Evolutionary conservation across 2,797 vertebrate genomes (phyloP).

Genomic region (Sebastes aleutianus): DNA sequence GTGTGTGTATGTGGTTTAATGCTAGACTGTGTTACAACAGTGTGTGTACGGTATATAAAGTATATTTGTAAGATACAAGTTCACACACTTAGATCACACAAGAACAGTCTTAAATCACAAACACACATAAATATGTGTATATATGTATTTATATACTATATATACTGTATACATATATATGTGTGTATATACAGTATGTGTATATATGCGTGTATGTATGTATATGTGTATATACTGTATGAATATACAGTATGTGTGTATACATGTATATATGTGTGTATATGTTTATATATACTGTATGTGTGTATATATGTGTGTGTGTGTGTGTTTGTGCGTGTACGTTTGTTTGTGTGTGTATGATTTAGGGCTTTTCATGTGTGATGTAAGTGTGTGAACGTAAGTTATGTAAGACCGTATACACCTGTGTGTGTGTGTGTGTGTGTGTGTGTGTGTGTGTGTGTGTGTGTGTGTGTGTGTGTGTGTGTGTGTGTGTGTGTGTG

Average conservation of each 20-base stretch:
- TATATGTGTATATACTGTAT: neutral
- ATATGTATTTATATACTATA: neutral
- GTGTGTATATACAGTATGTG: neutral
- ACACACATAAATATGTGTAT: neutral
- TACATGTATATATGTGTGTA: neutral
- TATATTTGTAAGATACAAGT: too few relatives aligned
- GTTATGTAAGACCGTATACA: neutral
- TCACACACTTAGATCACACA: too few relatives aligned
- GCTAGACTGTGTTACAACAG: neutral
- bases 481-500: too few relatives aligned
- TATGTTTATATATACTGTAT: neutral
- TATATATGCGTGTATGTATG: neutral
- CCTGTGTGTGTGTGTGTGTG: rapidly evolving
- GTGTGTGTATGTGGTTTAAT: neutral
- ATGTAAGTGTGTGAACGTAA: conserved; percentile 6
- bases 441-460: too few relatives aligned
- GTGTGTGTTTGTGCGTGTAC: too few relatives aligned
- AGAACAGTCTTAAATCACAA: neutral
- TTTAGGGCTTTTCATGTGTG: neutral
- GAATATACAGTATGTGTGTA: neutral
- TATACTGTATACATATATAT: neutral
- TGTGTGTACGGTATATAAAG: neutral
- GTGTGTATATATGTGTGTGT: neutral
- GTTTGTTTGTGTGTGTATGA: neutral
- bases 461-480: too few relatives aligned